A percentile compares a stretch with the other conserved stretches of the same genome.
phyloP scores from a whole-genome alignment of 2,113 vertebrate species.

The Phyllopteryx taeniolatus region DNA sequence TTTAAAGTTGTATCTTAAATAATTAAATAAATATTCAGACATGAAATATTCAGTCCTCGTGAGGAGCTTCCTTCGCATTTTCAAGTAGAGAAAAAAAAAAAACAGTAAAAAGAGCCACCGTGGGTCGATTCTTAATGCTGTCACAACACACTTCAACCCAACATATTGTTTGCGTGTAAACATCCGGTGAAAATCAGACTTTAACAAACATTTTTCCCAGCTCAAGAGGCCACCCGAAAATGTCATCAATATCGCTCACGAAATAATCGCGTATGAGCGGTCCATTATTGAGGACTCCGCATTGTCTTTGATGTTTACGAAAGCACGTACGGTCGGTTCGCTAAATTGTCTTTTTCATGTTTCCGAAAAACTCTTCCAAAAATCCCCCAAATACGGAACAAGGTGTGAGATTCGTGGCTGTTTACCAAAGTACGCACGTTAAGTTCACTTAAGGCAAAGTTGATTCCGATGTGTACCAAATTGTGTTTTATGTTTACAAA shows the following conservation, averaged over 20 bases:
- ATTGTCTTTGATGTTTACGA: background rate
- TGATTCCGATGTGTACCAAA: no score
- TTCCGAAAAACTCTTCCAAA: no score
- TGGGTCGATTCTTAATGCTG: background rate
- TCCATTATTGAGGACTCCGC: background rate
- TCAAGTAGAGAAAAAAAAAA: background rate
- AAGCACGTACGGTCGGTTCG: no score
- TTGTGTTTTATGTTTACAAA: no score
- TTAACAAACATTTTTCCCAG: background rate
- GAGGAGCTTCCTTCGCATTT: background rate
- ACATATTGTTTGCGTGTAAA: background rate
- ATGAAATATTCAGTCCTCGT: background rate
- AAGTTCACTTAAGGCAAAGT: no score
- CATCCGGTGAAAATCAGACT: background rate
- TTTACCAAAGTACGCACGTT: no score
- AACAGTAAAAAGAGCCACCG: background rate
- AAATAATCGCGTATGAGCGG: background rate
- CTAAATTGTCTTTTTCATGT: no score
- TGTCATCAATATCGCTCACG: no score
- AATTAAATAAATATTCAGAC: conserved; percentile 2
- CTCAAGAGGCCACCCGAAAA: no score
- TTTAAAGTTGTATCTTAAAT: background rate
- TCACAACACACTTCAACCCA: background rate
- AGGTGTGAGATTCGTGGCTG: no score
- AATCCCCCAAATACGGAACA: no score